phyloP scores from a whole-genome alignment of 2,113 vertebrate genomes.

The Nannospalax galili region DNA sequence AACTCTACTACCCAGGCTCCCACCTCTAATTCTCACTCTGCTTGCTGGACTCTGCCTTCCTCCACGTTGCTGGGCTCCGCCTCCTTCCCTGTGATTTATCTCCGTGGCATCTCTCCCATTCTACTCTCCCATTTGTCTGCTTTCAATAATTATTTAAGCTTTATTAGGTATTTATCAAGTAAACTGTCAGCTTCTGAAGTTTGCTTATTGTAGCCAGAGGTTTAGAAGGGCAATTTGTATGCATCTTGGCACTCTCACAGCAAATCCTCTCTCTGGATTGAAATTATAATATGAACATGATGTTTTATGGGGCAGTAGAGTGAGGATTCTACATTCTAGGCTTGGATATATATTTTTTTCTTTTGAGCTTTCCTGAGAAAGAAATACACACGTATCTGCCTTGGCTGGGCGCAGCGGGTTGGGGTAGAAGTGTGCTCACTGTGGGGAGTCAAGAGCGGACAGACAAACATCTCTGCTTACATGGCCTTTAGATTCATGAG shows the following conservation, averaged over 20 bases:
- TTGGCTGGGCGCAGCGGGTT: background rate
- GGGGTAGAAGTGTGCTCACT: background rate
- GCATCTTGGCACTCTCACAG: slow-evolving; percentile 58
- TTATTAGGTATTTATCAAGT: slow-evolving; percentile 84
- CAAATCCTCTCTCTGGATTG: slow-evolving; percentile 76
- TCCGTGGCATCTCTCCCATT: slow-evolving; percentile 48
- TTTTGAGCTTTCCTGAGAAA: slow-evolving; percentile 39
- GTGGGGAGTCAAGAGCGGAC: background rate
- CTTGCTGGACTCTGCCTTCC: background rate
- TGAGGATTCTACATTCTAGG: slow-evolving; percentile 60
- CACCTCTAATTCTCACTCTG: background rate
- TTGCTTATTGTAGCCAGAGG: slow-evolving; percentile 82
- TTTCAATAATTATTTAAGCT: slow-evolving; percentile 86
- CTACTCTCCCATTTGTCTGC: slow-evolving; percentile 77
- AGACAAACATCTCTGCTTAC: background rate
- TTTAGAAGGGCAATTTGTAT: slow-evolving; percentile 80
- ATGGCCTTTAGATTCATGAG: background rate
- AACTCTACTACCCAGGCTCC: background rate
- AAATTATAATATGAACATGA: slow-evolving; percentile 79
- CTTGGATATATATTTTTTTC: background rate
- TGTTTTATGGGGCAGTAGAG: slow-evolving; percentile 80
- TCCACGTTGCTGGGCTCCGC: background rate
- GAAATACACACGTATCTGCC: slow-evolving; percentile 48
- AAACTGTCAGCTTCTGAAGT: slow-evolving; percentile 80
- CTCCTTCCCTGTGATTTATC: slow-evolving; percentile 68